Evolutionary conservation across 2,113 vertebrate genomes (phyloP), one percentile per base, ranked within the genome.

Genomic region (Pseudolaguvia tuberculata): DNA sequence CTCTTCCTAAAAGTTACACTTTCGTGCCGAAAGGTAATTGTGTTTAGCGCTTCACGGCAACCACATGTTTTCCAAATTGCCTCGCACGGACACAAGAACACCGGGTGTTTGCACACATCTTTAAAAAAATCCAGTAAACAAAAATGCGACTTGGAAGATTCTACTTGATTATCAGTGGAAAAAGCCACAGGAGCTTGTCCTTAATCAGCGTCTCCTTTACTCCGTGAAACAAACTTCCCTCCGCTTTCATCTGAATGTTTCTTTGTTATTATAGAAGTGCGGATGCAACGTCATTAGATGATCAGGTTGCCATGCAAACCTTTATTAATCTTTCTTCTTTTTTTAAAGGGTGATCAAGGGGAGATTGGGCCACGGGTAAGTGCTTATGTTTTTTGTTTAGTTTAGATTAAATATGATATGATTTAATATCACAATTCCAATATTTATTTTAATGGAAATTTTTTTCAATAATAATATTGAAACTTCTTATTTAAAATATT

Each of bases 351-450:
- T 80, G 92, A 94, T 85, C 90, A 93, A 77, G 95, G 95, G 86
- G 92, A 97, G 80, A 52, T 90, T 0, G 95, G 95, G 68, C 94
- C 95, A 0, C 86, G 92, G 92, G 95, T 98, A 86, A 93, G 95
- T 85, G 77, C 21, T 71, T 23, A 58, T 5, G n/a, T n/a, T n/a
- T 52, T 72, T 65, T 73, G 47, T 69, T 29, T 62, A 2, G 17
- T 65, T 25, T 6, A 9, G 13, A 65, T 47, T 13, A 23, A 63
- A 63, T 42, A 42, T 20, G 2, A 4, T n/a, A n/a, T 20, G 29
- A 61, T 39, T 61, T 12, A 12, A 42, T 14, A 21, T 42, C 12
- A 63, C 11, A 61, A 8, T 42, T 42, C 39, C 4, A 4, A 63
- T 15, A 63, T 45, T 9, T 3, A 9, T 45, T 63, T 45, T 23